Base-by-base conservation (phyloP, 2,797 vertebrate species). In the Cossypha polioptera region DNA sequence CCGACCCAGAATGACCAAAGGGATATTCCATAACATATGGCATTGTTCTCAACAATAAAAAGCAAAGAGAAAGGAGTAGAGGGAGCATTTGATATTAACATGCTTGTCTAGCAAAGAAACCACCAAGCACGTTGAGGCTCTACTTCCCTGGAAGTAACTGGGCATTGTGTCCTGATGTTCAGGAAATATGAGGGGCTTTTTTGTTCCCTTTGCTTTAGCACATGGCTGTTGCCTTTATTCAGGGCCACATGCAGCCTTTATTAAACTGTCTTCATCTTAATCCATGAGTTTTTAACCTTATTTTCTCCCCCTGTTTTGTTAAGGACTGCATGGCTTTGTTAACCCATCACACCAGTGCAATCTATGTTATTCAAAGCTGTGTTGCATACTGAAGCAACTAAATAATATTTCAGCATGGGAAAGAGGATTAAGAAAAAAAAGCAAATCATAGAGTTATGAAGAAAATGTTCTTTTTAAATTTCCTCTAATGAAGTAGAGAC, bases 171-270 rank as follows among this genome's bases (percentile, higher is more conserved):
- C 20, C 8, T 51, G 13, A 16, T 38, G 1, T 7, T 25, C 35
- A 66, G 8, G 4, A 71, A 51, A 71, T 20, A 36, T 11, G 17
- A 24, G 8, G 26, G 13, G 7, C 5, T 10, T 31, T 62, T 31
- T 69, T 51, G 22, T 31, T 57, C 33, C 3, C 11, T 75, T 36
- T 84, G 4, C 8, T 51, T 66, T 24, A 0, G 0, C 2, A 3
- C 5, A 22, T 14, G 16, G 1, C 3, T 17, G 20, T 87, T 45
- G 9, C 11, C 15, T 45, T 78, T 63, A 16, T 50, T 29, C 29
- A 50, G 10, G 28, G 16, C 5, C 2, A 3, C 0, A 0, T 5
- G 2, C 5, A 16, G 4, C 13, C 35, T 72, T 72, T 61, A 53
- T 47, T 57, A 31, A 62, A 31, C 4, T 42, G 5, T 9, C 22